Percentiles rank a stretch among this genome's conserved stretches.
Evolutionary conservation across 2,888 invertebrate genomes (phyloP).

Genomic region (Aphodius sticticus): DNA sequence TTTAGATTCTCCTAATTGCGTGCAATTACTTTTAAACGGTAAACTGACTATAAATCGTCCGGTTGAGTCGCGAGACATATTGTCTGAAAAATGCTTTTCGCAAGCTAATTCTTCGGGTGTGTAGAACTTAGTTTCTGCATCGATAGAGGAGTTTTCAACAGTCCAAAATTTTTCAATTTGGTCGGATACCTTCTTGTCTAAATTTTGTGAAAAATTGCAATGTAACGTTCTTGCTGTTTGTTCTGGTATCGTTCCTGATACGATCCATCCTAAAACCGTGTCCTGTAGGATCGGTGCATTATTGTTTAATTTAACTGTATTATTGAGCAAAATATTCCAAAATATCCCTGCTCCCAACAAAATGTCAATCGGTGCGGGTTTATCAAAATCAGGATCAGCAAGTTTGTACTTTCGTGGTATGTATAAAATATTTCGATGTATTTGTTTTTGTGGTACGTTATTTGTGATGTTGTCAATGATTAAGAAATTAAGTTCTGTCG

Average conservation of each 20-base stretch:
- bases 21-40: conserved; percentile 17
- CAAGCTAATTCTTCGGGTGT: conserved; percentile 24
- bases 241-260: conserved; percentile 13
- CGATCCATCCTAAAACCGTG: conserved; percentile 29
- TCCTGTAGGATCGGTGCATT: conserved; percentile 19
- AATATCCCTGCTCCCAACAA: conserved; percentile 30
- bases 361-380: conserved; percentile 18
- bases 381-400: conserved; percentile 29
- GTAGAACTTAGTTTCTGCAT: background rate
- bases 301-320: conserved; percentile 23
- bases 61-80: conserved; percentile 7
- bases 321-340: conserved; percentile 25
- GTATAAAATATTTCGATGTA: background rate
- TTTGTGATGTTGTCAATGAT: conserved; percentile 14
- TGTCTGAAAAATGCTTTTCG: conserved; percentile 26
- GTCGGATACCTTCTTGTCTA: conserved; percentile 5
- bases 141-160: conserved; percentile 23
- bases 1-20: conserved; percentile 36
- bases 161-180: conserved; percentile 30
- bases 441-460: conserved; percentile 7
- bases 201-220: conserved; percentile 11
- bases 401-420: conserved; percentile 29
- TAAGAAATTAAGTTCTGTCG: conserved; percentile 18
- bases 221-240: background rate
- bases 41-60: conserved; percentile 25